Evolutionary conservation across 2,113 vertebrate genomes (phyloP).

Genomic region (Spilogale gracilis): DNA sequence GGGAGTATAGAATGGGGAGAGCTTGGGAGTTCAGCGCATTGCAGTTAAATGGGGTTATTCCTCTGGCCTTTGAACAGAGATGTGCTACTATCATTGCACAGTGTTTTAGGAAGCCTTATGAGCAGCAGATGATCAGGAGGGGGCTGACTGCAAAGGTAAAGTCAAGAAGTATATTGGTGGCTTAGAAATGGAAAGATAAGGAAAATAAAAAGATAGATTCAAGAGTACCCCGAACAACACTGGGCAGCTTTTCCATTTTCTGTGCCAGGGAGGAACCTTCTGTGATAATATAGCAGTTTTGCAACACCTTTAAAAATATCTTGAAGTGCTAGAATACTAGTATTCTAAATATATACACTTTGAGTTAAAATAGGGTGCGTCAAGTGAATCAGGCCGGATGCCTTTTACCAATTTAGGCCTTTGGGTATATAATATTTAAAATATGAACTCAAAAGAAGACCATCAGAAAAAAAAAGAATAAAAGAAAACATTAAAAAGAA

Average conservation of each 20-base stretch:
- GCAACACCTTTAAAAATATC: slow-evolving; percentile 83
- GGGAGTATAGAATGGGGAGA: accelerated
- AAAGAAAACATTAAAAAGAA: not conserved
- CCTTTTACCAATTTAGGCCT: slow-evolving; percentile 61
- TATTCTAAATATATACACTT: slow-evolving; percentile 80
- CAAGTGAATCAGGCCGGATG: slow-evolving; percentile 67
- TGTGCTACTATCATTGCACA: accelerated
- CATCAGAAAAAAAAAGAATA: not conserved
- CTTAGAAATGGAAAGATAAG: not conserved
- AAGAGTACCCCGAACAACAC: not conserved
- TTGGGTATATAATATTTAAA: slow-evolving; percentile 39
- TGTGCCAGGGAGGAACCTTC: slow-evolving; percentile 70
- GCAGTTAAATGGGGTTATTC: not conserved
- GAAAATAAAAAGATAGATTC: not conserved
- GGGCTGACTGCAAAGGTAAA: not conserved
- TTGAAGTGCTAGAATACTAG: slow-evolving; percentile 79
- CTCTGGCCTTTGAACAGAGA: not conserved
- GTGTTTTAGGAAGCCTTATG: not conserved
- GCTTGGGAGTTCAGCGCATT: not conserved
- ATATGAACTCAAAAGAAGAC: not conserved
- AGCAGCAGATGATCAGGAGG: not conserved
- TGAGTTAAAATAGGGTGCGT: slow-evolving; percentile 77
- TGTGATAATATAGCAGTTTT: slow-evolving; percentile 79
- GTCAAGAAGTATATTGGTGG: not conserved
- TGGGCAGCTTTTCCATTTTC: slow-evolving; percentile 58